phyloP scores from a whole-genome alignment of 2,888 invertebrate genomes.

The Tetheella fluctuosa region DNA sequence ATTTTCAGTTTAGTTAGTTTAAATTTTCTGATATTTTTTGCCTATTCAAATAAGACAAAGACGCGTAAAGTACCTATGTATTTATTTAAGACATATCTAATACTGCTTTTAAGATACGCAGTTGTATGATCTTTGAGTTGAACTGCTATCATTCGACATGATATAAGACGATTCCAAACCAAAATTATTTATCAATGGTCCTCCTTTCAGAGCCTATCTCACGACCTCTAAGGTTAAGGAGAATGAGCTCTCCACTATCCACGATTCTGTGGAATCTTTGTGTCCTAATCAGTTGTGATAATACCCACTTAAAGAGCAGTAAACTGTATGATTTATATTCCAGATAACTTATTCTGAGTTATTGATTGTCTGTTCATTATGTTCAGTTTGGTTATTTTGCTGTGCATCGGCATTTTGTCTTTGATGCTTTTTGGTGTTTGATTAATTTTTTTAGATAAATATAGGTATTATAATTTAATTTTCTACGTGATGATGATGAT shows the following conservation, averaged over 20 bases:
- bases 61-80: no score
- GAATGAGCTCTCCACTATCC: constrained; percentile 48
- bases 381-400: background rate
- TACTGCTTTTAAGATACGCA: background rate
- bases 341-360: constrained; percentile 55
- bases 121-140: background rate
- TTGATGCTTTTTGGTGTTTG: background rate
- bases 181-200: constrained; percentile 44
- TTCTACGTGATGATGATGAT: background rate
- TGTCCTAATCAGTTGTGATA: constrained; percentile 70
- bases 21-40: no score
- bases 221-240: constrained; percentile 56
- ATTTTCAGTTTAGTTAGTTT: no score
- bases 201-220: constrained; percentile 56
- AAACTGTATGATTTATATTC: constrained; percentile 74
- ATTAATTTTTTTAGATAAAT: background rate
- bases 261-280: constrained; percentile 61
- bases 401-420: background rate
- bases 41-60: no score
- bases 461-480: background rate
- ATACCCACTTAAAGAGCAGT: constrained; percentile 71
- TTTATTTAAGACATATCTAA: background rate
- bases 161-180: constrained; percentile 23
- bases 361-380: constrained; percentile 20
- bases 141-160: background rate